Percentiles rank a stretch among this genome's conserved stretches.
Conservation (phyloP, 2,797 vertebrate genomes). For the Apodemus agrarius region DNA sequence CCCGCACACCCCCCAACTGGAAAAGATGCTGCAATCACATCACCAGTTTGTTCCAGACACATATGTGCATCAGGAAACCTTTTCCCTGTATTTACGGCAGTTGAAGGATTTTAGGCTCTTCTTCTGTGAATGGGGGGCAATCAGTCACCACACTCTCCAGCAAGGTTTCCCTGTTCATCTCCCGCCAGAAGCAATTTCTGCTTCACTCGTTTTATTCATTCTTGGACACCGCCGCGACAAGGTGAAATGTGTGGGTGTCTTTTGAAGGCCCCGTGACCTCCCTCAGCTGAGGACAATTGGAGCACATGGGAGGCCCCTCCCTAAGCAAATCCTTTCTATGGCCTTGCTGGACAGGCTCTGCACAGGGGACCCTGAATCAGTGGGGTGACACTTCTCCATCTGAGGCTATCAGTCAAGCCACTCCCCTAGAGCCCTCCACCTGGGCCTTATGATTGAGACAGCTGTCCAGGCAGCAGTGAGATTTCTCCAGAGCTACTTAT, state of each 20-base stretch:
- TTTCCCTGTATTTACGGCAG: neutral
- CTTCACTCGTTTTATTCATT: slow-evolving; percentile 60
- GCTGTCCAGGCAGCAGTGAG: neutral
- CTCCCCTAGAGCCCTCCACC: neutral
- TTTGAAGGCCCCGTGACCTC: slow-evolving; percentile 31
- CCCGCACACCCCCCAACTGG: neutral
- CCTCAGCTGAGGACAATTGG: neutral
- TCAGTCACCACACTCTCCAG: slow-evolving; percentile 37
- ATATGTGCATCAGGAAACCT: slow-evolving; percentile 25
- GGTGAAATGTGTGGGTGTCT: slow-evolving; percentile 42
- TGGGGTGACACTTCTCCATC: neutral
- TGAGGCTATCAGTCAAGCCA: slow-evolving; percentile 26
- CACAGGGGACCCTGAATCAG: neutral
- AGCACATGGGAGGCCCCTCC: neutral
- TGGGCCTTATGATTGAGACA: neutral
- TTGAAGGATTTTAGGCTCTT: slow-evolving; percentile 37
- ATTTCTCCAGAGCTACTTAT: neutral
- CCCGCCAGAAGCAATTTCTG: slow-evolving; percentile 61
- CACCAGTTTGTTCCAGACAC: neutral
- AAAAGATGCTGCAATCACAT: neutral
- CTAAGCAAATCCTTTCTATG: slow-evolving; percentile 11
- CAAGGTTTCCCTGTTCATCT: slow-evolving; percentile 49
- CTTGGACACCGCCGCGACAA: slow-evolving; percentile 58
- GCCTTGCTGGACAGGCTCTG: neutral
- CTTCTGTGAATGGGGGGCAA: slow-evolving; percentile 46